Evolutionary conservation across 2,113 vertebrate genomes (phyloP), one percentile per base, ranked within the genome.

Genomic region (Ceuthmochares aereus): DNA sequence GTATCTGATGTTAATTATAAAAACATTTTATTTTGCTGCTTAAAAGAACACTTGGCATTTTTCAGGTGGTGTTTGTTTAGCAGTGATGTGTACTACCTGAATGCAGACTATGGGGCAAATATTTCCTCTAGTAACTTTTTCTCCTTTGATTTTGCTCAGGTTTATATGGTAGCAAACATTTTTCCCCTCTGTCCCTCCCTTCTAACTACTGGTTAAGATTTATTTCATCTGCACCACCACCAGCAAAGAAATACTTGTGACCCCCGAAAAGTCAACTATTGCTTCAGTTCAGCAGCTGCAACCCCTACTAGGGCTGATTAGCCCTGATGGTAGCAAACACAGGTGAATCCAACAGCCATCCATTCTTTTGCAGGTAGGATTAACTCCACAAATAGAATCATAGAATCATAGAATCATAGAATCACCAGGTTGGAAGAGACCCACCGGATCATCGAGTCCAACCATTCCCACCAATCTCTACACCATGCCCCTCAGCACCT

Each of bases 301-400:
- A 34, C 18, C 60, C 37, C 55, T 51, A 6, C 17, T 23, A 26
- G 62, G 3, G 10, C 23, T 51, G 54, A 74, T 1, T 20, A 67
- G 58, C 37, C 30, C 8, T 2, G 2, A n/a, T 16, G 43, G 58
- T 32, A 55, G 60, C 86, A 26, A 32, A 8, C 0, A 0, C 0
- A 83, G 42, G 51, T 58, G 29, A 25, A n/a, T 27, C 47, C 47
- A 78, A 52, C 25, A 90, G 36, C 8, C 9, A 1, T 4, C 37
- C 64, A 30, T 64, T 82, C 58, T 40, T 58, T 15, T 73, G 51
- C 74, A 68, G 66, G 45, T 3, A 84, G 68, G 75, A 90, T 82
- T 91, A 87, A 89, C 51, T 70, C 49, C 42, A 86, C 66, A 76
- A 88, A 14, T 51, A n/a, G n/a, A n/a, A n/a, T n/a, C n/a, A n/a